Conservation (phyloP, 2,888 invertebrate genomes). For the Tanypteryx hageni region DNA sequence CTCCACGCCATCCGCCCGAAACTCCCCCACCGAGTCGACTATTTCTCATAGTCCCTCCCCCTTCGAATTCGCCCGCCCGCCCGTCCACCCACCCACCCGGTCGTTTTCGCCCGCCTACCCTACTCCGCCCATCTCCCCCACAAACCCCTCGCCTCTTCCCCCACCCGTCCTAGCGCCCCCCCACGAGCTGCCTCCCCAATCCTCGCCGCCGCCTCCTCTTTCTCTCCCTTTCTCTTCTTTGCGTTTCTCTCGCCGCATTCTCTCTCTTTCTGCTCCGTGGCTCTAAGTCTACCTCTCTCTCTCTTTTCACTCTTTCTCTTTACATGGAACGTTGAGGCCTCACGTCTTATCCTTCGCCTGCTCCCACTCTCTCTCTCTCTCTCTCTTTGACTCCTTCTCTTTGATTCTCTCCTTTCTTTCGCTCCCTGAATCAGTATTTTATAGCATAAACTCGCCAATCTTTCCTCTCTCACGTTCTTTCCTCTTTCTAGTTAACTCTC, state of each 20-base stretch:
- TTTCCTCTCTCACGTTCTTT: background rate
- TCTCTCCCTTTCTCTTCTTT: too few relatives aligned
- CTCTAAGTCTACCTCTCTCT: too few relatives aligned
- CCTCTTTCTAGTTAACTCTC: background rate
- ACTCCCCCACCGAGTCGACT: conserved; percentile 18
- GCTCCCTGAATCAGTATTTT: background rate
- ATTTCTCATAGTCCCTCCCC: conserved; percentile 32
- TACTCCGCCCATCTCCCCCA: background rate
- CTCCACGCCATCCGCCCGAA: too few relatives aligned
- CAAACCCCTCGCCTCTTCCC: background rate
- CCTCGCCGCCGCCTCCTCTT: too few relatives aligned
- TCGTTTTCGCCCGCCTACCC: conserved; percentile 12
- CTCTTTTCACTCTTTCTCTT: background rate
- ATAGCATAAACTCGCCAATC: background rate
- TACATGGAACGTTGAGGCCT: background rate
- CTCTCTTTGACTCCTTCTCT: background rate
- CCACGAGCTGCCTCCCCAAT: too few relatives aligned
- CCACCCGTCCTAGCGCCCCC: too few relatives aligned
- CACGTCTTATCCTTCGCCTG: background rate
- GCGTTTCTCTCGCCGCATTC: too few relatives aligned
- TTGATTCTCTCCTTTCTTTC: background rate
- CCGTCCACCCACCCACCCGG: conserved; percentile 9
- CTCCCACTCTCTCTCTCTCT: background rate
- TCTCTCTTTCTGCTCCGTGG: too few relatives aligned
- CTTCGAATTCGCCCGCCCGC: background rate